A percentile compares a stretch with the other conserved stretches of the same genome.
phyloP scores from a whole-genome alignment of 2,797 vertebrate genomes.

The Poecile montanus region DNA sequence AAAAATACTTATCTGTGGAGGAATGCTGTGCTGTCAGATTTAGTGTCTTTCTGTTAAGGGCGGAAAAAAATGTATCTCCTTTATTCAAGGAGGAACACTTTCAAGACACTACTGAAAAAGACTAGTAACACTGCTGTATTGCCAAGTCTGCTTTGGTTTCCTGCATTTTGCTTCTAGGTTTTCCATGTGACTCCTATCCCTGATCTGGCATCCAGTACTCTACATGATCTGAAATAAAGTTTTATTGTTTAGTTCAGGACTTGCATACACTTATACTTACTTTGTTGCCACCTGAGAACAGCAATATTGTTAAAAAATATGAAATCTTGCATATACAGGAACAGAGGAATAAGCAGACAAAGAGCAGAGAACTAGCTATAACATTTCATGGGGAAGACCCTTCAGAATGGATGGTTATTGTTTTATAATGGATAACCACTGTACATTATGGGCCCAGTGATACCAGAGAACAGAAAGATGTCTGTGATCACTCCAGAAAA shows the following conservation, averaged over 20 bases:
- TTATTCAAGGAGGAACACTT: background rate
- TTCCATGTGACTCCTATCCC: background rate
- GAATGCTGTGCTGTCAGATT: background rate
- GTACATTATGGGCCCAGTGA: background rate
- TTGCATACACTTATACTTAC: background rate
- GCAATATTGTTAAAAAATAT: background rate
- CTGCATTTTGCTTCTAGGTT: background rate
- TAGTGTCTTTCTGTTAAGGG: background rate
- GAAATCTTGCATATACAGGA: background rate
- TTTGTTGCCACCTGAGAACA: background rate
- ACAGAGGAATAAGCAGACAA: background rate
- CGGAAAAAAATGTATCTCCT: background rate
- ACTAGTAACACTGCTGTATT: background rate
- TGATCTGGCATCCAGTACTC: background rate
- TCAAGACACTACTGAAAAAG: background rate
- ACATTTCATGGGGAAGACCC: background rate
- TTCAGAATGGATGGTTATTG: background rate
- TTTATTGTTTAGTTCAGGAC: background rate
- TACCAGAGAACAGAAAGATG: background rate
- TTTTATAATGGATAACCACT: background rate
- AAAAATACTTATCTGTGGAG: background rate
- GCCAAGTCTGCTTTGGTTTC: background rate
- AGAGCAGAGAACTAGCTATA: background rate
- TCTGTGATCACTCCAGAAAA: background rate
- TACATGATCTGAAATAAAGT: background rate